Evolutionary conservation across 2,888 invertebrate genomes (phyloP).

Genomic region (Stenodera caucasica): DNA sequence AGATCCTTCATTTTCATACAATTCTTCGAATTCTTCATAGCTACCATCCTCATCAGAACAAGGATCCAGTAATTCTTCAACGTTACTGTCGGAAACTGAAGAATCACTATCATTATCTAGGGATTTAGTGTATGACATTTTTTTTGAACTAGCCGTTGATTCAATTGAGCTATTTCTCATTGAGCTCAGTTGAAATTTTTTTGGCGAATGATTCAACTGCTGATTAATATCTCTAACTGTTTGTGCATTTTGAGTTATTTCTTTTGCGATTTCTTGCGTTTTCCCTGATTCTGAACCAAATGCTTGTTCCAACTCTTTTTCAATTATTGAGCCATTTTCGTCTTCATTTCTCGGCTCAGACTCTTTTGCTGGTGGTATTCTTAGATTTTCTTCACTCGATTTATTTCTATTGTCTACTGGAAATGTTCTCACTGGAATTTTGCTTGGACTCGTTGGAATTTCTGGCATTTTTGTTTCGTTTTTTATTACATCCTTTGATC

Average conservation of each 20-base stretch:
- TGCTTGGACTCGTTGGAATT: slow-evolving; percentile 33
- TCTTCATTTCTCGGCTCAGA: slow-evolving; percentile 11
- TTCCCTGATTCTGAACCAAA: not conserved
- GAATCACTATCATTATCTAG: slow-evolving; percentile 54
- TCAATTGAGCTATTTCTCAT: slow-evolving; percentile 50
- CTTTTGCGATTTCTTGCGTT: slow-evolving; percentile 37
- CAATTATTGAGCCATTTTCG: slow-evolving; percentile 7
- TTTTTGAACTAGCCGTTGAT: slow-evolving; percentile 51
- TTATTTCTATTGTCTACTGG: slow-evolving; percentile 18
- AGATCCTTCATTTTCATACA: slow-evolving; percentile 59
- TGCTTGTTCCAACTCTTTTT: too few relatives aligned
- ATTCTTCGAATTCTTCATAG: slow-evolving; percentile 50
- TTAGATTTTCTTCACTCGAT: slow-evolving; percentile 20
- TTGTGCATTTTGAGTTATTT: slow-evolving; percentile 37
- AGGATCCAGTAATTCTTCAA: slow-evolving; percentile 51
- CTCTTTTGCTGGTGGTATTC: slow-evolving; percentile 8
- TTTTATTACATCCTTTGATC: slow-evolving; percentile 39
- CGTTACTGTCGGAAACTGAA: slow-evolving; percentile 54
- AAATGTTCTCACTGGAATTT: slow-evolving; percentile 45
- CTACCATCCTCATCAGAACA: slow-evolving; percentile 47
- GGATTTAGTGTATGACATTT: slow-evolving; percentile 54
- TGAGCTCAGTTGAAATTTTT: slow-evolving; percentile 34
- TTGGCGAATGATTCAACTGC: slow-evolving; percentile 29
- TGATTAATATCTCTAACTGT: slow-evolving; percentile 35
- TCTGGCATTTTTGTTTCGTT: slow-evolving; percentile 41